Conservation (phyloP, 2,113 vertebrate genomes). For the Apaloderma vittatum region DNA sequence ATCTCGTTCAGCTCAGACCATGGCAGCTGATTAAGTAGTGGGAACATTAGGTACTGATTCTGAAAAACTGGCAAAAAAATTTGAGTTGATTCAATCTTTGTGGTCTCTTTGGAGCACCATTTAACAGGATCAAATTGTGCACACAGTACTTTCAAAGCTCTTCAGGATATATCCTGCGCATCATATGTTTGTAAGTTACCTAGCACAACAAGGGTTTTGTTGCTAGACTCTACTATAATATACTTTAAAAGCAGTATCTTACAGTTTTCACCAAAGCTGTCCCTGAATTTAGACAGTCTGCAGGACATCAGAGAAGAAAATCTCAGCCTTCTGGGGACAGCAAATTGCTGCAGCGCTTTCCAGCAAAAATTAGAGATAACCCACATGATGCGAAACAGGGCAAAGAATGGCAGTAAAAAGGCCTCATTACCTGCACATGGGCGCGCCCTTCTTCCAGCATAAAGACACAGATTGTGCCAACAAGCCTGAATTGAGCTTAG, state of each 20-base stretch:
- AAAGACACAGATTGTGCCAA: not conserved
- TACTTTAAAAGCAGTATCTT: not conserved
- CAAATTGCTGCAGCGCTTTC: not conserved
- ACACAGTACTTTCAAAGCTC: not conserved
- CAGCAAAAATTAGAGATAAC: not conserved
- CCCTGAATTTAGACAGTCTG: not conserved
- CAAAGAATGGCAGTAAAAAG: not conserved
- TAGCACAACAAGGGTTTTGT: not conserved
- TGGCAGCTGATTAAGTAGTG: not conserved
- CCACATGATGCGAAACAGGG: not conserved
- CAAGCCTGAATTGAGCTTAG: not conserved
- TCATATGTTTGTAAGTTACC: not conserved
- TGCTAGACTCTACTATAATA: not conserved
- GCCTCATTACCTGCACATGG: not conserved
- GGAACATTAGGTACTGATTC: not conserved
- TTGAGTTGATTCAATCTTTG: not conserved
- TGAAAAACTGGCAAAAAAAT: not conserved
- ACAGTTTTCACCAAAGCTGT: not conserved
- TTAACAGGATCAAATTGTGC: not conserved
- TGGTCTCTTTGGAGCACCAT: not conserved
- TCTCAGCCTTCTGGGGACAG: not conserved
- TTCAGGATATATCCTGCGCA: not conserved
- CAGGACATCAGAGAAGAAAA: not conserved
- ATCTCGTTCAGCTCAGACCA: not conserved
- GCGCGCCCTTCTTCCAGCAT: not conserved